These are phyloP conservation scores for Xiphophorus birchmanni DNA, from an alignment of 2,797 vertebrate species.

Conservation along the genomic window DNA sequence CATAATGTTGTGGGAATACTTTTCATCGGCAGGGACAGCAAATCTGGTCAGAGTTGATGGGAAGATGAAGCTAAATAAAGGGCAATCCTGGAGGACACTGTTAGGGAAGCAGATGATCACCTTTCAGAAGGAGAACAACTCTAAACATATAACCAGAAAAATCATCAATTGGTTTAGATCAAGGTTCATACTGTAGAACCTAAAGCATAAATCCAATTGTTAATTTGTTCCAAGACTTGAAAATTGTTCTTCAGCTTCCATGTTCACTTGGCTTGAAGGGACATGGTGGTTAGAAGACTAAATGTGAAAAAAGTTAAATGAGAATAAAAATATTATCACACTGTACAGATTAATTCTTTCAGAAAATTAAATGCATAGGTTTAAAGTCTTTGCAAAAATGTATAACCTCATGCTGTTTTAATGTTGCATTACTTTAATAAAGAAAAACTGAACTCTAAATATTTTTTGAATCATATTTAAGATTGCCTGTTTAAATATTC, in stretches of 20 bases:
- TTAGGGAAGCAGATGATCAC: too few relatives aligned
- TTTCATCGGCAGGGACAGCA: not conserved
- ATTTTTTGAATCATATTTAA: not conserved
- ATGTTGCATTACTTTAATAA: not conserved
- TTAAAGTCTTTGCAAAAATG: not conserved
- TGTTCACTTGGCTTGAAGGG: not conserved
- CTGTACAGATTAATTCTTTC: not conserved
- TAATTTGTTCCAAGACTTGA: not conserved
- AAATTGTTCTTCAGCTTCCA: not conserved
- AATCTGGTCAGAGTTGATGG: too few relatives aligned
- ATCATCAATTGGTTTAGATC: not conserved
- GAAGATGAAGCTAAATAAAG: too few relatives aligned
- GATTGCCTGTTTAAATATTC: not conserved
- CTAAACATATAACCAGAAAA: not conserved
- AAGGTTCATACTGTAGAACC: not conserved
- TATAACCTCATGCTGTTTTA: not conserved
- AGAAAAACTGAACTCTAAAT: not conserved
- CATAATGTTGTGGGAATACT: not conserved
- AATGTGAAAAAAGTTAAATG: not conserved
- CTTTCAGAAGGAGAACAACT: not conserved
- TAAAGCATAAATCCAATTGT: not conserved
- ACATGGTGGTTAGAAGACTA: not conserved
- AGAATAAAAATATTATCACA: not conserved
- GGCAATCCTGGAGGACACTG: too few relatives aligned
- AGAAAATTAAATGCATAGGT: not conserved